A percentile compares a stretch with the other conserved stretches of the same genome.
phyloP scores from a whole-genome alignment of 2,888 invertebrate species.

The Nasonovia ribisnigri region DNA sequence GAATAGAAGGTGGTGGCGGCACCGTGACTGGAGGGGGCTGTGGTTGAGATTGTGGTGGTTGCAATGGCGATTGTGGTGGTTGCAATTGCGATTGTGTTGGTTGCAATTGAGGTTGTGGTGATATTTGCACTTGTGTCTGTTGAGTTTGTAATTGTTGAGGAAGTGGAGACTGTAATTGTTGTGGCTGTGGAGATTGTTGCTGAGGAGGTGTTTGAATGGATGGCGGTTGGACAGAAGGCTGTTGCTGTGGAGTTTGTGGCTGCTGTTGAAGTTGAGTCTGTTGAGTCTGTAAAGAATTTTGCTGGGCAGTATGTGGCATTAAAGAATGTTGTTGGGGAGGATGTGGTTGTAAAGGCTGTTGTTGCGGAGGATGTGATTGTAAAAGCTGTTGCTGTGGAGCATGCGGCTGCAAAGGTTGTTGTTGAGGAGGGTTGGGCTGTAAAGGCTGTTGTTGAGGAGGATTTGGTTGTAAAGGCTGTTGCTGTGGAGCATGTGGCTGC shows the following conservation, averaged over 20 bases:
- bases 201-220: too few relatives aligned
- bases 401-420: conserved; percentile 4
- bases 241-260: conserved; percentile 54
- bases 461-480: neutral
- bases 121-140: conserved; percentile 67
- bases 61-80: conserved; percentile 57
- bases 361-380: conserved; percentile 8
- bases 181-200: neutral
- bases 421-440: neutral
- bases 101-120: conserved; percentile 65
- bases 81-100: conserved; percentile 65
- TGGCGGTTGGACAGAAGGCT: too few relatives aligned
- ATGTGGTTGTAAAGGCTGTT: neutral
- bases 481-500: neutral
- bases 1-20: conserved; percentile 15
- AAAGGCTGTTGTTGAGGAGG: conserved; percentile 17
- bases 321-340: neutral
- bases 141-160: conserved; percentile 66
- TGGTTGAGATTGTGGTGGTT: conserved; percentile 7
- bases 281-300: neutral
- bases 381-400: conserved; percentile 4
- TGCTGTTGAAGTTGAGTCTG: conserved; percentile 6
- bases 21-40: neutral
- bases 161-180: conserved; percentile 31
- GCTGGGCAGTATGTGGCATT: conserved; percentile 37